Evolutionary conservation across 2,113 vertebrate species (phyloP).

Genomic region (Petroica traversi): DNA sequence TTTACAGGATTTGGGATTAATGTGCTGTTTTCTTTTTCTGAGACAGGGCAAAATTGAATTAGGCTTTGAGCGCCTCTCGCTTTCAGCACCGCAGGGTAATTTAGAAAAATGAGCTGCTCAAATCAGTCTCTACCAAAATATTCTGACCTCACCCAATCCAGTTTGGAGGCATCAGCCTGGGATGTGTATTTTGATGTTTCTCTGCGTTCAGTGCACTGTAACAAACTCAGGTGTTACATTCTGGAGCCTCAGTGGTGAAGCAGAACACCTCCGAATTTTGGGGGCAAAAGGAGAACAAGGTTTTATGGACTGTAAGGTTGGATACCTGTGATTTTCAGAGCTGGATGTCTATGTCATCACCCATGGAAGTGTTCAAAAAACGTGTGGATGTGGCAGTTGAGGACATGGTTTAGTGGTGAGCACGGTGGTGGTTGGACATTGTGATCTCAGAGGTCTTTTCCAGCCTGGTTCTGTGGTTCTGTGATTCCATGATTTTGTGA

Average conservation of each 20-base stretch:
- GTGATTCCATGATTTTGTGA: background rate
- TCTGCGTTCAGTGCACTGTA: background rate
- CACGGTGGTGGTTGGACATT: background rate
- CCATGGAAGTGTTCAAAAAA: background rate
- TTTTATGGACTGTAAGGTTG: background rate
- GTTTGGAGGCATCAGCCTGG: background rate
- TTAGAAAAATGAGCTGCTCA: background rate
- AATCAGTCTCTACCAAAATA: background rate
- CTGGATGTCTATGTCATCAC: background rate
- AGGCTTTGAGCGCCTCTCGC: accelerated
- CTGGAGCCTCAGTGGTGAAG: background rate
- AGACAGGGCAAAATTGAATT: background rate
- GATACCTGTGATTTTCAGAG: background rate
- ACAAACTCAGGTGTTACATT: background rate
- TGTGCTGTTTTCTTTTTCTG: background rate
- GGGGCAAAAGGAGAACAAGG: background rate
- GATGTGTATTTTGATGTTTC: background rate
- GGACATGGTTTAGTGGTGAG: background rate
- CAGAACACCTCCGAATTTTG: background rate
- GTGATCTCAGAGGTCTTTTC: background rate
- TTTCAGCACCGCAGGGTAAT: accelerated
- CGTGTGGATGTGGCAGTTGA: background rate
- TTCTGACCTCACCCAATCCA: background rate
- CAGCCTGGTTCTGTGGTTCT: background rate
- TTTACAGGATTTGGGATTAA: background rate